Evolutionary conservation across 1,140 invertebrate species (phyloP), one percentile per base, ranked within the genome.

Genomic region (Drosophila simulans): DNA sequence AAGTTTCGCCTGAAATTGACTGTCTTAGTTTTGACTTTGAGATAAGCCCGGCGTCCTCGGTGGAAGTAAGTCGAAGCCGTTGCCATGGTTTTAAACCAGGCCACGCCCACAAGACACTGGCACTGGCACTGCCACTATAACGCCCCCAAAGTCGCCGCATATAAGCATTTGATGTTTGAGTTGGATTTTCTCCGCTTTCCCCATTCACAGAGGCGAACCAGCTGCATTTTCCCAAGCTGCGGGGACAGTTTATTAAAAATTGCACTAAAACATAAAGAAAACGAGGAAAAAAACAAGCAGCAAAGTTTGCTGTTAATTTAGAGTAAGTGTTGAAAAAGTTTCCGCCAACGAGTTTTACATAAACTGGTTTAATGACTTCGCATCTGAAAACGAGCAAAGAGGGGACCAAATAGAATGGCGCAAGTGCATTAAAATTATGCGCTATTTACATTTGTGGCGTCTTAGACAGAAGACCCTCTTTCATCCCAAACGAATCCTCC

Each of bases 281-380:
- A 40, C 45, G 49, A 31, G 43, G 53, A 56, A 51, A 48, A 48
- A 53, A 57, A 74, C 48, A 64, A 78, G 55, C 56, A 62, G 70
- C 48, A 83, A 80, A 84, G 80, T 80, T 83, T 84, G 80, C 81
- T 80, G 60, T 83, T 83, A 83, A 83, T 83, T 83, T 83, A 64
- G 80, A 79, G 81, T 85, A 83, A 83, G 80, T 80, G 71, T 80
- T 71, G 77, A 68, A 84, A 84, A 84, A 83, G 51, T 83, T 83
- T 71, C 64, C 57, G 56, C 52, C 80, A 84, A 78, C 80, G 76
- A 83, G 80, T 66, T 84, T 84, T 84, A 84, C 73, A 83, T 83
- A 83, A 83, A 85, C 80, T 80, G 76, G 71, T 58, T 71, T 84
- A 84, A 83, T 83, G 80, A 71, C 68, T 70, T 71, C 65, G 64